phyloP scores from a whole-genome alignment of 2,113 vertebrate species.

The Menidia beryllina region DNA sequence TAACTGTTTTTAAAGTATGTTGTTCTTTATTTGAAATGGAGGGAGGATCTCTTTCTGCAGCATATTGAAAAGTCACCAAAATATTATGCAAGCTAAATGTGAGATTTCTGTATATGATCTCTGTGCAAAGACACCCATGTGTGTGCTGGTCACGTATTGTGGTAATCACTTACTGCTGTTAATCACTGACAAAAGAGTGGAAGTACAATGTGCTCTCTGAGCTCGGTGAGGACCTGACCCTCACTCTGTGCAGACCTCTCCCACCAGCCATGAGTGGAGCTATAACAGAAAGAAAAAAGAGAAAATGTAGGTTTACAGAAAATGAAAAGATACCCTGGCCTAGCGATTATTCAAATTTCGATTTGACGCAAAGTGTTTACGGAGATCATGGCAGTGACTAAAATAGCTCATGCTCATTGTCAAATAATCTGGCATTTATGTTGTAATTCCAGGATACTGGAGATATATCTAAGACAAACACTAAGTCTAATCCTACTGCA shows the following conservation, averaged over 20 bases:
- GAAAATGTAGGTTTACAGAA: neutral
- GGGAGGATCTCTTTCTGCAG: too few relatives aligned
- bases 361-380: too few relatives aligned
- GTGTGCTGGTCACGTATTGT: constrained; percentile 31
- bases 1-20: too few relatives aligned
- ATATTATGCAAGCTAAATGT: neutral
- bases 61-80: neutral
- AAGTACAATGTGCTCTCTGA: constrained; percentile 60
- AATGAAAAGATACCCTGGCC: constrained; percentile 13
- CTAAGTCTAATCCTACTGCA: constrained; percentile 2
- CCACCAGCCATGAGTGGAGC: neutral
- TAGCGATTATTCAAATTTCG: too few relatives aligned
- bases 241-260: constrained; percentile 37
- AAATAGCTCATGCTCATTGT: neutral
- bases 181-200: constrained; percentile 73
- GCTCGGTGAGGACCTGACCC: constrained; percentile 27
- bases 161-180: constrained; percentile 67
- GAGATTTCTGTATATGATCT: neutral
- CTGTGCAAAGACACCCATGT: neutral
- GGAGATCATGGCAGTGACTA: too few relatives aligned
- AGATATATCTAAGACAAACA: neutral
- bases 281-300: neutral
- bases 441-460: neutral
- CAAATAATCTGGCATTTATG: neutral
- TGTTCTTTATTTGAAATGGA: too few relatives aligned